phyloP scores from a whole-genome alignment of 2,888 invertebrate species.

The Dyspetes luteomarginatus region DNA sequence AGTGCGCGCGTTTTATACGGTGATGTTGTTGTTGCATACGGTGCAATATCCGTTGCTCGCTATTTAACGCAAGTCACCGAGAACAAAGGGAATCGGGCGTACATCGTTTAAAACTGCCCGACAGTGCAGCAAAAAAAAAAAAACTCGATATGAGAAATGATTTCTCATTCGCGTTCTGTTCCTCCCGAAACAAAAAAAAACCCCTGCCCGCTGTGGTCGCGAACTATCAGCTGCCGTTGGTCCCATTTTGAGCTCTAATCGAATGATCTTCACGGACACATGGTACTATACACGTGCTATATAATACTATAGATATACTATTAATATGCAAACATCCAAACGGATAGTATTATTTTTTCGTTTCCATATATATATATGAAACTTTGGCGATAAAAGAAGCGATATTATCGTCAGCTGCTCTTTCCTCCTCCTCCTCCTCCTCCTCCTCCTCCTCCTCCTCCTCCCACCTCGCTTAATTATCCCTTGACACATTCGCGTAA shows the following conservation, averaged over 20 bases:
- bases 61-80: constrained; percentile 15
- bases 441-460: neutral
- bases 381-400: neutral
- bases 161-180: constrained; percentile 27
- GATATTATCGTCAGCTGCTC: neutral
- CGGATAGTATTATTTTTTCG: constrained; percentile 47
- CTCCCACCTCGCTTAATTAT: constrained; percentile 18
- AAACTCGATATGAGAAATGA: constrained; percentile 48
- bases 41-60: constrained; percentile 23
- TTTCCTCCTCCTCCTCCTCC: neutral
- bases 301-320: neutral
- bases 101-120: constrained; percentile 52
- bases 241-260: neutral
- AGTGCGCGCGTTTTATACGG: constrained; percentile 11
- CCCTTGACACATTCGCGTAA: constrained; percentile 24
- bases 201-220: constrained; percentile 40
- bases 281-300: constrained; percentile 27
- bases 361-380: neutral
- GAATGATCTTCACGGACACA: constrained; percentile 20
- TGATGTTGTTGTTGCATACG: constrained; percentile 7
- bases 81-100: neutral
- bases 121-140: constrained; percentile 56
- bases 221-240: constrained; percentile 55
- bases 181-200: no score
- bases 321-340: neutral